Evolutionary conservation across 1,140 invertebrate genomes (phyloP), one percentile per base, ranked within the genome.

Genomic region (Mesaphorura yosii): DNA sequence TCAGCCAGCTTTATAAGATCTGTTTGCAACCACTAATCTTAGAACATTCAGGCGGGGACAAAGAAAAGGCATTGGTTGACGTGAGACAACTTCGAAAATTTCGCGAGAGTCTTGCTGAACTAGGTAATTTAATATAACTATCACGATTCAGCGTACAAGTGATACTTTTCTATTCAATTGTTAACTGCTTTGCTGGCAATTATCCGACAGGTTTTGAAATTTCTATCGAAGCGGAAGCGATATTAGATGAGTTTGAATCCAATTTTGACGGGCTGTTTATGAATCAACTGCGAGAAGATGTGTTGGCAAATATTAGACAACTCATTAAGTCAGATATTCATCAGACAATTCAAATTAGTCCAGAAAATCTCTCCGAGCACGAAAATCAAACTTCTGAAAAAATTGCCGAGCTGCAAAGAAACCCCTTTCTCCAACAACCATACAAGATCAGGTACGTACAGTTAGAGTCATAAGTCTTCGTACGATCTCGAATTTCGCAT

Each of bases 281-380:
- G 29, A 78, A 83, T 59, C 85, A 87, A 67, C 81, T 84, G 48
- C 82, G 82, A 62, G 75, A 82, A 62, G 75, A 81, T 50, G 80
- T 87, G 40, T 64, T 87, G 23, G 75, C 78, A 26, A 75, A 72
- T 58, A 85, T 87, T 0, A 71, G 79, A 38, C 72, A 70, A 56
- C 78, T 92, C 22, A 86, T 90, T 74, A 79, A 80, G 50, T 81
- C 84, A 64, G 84, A 91, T 68, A 71, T 92, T 27, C 84, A 88
- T 66, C 78, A 83, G 53, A 82, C 83, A 45, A 76, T 82, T 48
- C 75, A 76, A 57, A 68, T 78, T 26, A 14, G 29, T 42, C 26
- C 49, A 26, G 29, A 60, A 23, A 46, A 48, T 46, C 38, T 28
- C 14, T 15, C 14, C 26, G 34, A 38, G 31, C 46, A 19, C 20